Evolutionary conservation across 2,797 vertebrate species (phyloP), one percentile per base, ranked within the genome.

Genomic region (Hyperoplus lanceolatus): DNA sequence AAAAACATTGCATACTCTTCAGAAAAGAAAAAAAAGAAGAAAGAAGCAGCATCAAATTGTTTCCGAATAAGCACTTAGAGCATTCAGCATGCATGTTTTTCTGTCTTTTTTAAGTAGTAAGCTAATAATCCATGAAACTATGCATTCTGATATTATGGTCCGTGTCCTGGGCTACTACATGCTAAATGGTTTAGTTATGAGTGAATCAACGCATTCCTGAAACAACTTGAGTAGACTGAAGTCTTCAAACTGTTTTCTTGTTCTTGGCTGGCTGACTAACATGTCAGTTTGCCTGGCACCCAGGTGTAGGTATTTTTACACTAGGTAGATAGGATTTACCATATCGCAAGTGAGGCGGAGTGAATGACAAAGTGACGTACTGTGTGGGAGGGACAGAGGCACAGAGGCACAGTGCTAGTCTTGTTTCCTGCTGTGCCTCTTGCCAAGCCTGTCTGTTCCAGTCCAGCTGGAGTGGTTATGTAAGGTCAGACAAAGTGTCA

Each of bases 261-360:
- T 61, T 81, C 70, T 73, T 42, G 53, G 73, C 67, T 77, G 58
- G 3, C 8, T 49, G 54, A 56, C 65, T 46, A 21, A 65, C 63
- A 55, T 49, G 13, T 68, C 68, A 21, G 3, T 39, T 21, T 77
- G 76, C 69, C 76, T 6, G 18, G 7, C 73, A 59, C 68, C 70
- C 59, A 63, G 59, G 68, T 77, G 74, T 12, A 21, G 87, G 75
- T 93, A 91, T 93, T 93, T 94, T 87, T 91, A 82, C 72, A 74
- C 68, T 16, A 42, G 60, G 58, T 63, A 91, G 88, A 94, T 92
- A 83, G 90, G 92, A 92, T 94, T 93, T 91, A 72, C 81, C 83
- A 36, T 60, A 76, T 67, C 80, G 54, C 67, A 65, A 74, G 66
- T 73, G 72, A 90, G 78, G 54, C 58, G 69, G 58, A 66, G 77